Evolutionary conservation across 2,888 invertebrate genomes (phyloP).

Genomic region (Pasiphila rectangulata): DNA sequence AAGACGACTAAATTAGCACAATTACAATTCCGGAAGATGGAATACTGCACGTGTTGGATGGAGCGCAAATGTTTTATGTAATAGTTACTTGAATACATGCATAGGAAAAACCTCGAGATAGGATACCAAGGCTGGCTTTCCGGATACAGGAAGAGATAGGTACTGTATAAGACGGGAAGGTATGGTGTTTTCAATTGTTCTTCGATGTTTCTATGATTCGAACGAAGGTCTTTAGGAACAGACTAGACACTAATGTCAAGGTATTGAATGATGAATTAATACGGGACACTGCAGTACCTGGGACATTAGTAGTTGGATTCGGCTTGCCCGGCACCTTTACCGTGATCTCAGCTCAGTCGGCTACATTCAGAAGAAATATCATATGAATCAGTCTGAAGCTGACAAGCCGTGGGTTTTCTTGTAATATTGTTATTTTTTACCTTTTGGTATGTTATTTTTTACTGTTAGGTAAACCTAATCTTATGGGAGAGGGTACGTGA

Average conservation of each 20-base stretch:
- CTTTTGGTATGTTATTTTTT: too few species aligned
- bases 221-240: background rate
- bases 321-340: too few species aligned
- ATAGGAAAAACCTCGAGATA: conserved; percentile 22
- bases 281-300: too few species aligned
- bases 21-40: conserved; percentile 11
- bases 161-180: background rate
- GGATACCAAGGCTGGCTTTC: conserved; percentile 23
- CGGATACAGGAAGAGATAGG: conserved; percentile 19
- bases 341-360: too few species aligned
- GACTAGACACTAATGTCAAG: background rate
- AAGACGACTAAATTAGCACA: conserved; percentile 7
- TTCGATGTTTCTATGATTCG: background rate
- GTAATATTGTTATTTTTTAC: too few species aligned
- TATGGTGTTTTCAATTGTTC: conserved; percentile 1
- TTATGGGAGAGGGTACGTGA: too few species aligned
- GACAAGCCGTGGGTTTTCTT: too few species aligned
- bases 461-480: too few species aligned
- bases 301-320: too few species aligned
- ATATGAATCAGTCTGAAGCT: too few species aligned
- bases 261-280: background rate
- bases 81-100: conserved; percentile 20
- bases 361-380: too few species aligned
- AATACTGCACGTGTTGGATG: conserved; percentile 2
- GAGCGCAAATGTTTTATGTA: conserved; percentile 16